Percentiles rank a stretch among this genome's conserved stretches.
Evolutionary conservation across 2,797 vertebrate genomes (phyloP).

Genomic region (Knipowitschia caucasica): DNA sequence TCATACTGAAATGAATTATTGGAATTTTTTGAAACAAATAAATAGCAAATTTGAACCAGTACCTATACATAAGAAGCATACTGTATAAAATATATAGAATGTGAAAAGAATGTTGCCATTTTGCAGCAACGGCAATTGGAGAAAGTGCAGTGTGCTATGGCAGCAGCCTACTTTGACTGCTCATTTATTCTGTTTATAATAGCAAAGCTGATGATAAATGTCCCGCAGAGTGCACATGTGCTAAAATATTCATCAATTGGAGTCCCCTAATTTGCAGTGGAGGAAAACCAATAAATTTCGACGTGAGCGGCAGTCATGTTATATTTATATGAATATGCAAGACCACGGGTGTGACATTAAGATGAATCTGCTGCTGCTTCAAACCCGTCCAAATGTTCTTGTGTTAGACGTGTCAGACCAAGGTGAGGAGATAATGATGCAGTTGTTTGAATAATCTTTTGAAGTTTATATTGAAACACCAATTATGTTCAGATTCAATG

Average conservation of each 20-base stretch:
- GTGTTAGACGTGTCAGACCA: conserved; percentile 32
- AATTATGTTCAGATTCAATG: conserved; percentile 60
- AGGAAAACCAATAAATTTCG: conserved; percentile 80
- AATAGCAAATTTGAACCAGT: neutral
- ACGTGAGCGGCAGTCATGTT: conserved; percentile 71
- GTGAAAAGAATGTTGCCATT: conserved; percentile 36
- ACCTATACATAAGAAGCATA: neutral
- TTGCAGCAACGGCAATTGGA: conserved; percentile 33
- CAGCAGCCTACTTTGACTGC: conserved; percentile 82
- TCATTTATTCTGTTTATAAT: conserved; percentile 99
- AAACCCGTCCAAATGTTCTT: conserved; percentile 57
- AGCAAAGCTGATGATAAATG: conserved; percentile 89
- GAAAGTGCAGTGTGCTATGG: conserved; percentile 25
- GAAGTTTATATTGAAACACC: conserved; percentile 30
- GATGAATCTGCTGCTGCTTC: conserved; percentile 70
- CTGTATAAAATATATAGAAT: conserved; percentile 1
- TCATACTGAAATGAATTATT: neutral
- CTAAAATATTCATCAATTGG: conserved; percentile 99
- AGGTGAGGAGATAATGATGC: conserved; percentile 43
- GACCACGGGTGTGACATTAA: conserved; percentile 71
- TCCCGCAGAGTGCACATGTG: conserved; percentile 94
- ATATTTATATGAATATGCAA: conserved; percentile 80
- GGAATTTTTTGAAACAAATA: neutral
- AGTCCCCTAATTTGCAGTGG: conserved; percentile 77
- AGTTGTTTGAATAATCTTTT: conserved; percentile 40